Conservation (phyloP, 2,888 invertebrate genomes). For the Resseliella maxima region DNA sequence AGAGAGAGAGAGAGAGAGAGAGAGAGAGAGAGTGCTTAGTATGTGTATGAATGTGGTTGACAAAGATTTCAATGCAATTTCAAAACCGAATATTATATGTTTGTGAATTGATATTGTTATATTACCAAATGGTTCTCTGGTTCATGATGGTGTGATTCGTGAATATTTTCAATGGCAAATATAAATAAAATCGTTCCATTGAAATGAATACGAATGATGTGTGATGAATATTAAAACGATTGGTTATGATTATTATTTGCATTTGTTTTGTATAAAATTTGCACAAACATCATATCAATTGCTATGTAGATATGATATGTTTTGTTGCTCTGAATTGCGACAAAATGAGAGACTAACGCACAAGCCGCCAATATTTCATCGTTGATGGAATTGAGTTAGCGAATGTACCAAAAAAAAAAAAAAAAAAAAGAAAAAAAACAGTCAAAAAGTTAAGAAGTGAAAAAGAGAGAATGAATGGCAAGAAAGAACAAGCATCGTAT, state of each 20-base stretch:
- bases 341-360: no score
- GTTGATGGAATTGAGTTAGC: not conserved
- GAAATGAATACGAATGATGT: conserved; percentile 20
- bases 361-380: not conserved
- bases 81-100: not conserved
- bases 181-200: conserved; percentile 20
- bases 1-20: no score
- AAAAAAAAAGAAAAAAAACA: no score
- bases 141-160: not conserved
- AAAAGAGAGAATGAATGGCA: not conserved
- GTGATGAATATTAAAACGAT: conserved; percentile 53
- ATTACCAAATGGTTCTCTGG: no score
- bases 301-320: conserved; percentile 41
- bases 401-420: not conserved
- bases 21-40: no score
- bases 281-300: not conserved
- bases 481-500: not conserved
- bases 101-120: not conserved
- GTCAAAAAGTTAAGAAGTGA: not conserved
- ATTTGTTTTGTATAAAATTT: conserved; percentile 26
- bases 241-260: conserved; percentile 54
- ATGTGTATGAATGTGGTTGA: not conserved
- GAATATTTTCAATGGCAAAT: not conserved
- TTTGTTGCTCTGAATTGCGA: not conserved
- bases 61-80: not conserved